Conservation (phyloP, 2,797 vertebrate species). For the Oceanodroma leucorhoa region DNA sequence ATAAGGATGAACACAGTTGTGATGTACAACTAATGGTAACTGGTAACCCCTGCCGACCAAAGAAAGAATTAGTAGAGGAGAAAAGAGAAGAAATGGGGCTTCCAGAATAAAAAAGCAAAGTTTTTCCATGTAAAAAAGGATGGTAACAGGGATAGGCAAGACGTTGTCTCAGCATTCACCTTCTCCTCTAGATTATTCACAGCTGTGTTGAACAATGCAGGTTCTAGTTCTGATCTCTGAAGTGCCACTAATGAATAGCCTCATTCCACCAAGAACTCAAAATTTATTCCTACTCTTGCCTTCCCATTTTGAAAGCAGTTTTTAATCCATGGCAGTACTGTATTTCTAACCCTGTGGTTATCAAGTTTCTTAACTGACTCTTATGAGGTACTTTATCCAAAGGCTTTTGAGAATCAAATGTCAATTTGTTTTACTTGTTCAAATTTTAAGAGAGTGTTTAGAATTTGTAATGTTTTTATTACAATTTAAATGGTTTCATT, state of each 20-base stretch:
- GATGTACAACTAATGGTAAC: neutral
- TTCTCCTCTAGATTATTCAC: neutral
- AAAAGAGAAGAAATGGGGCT: neutral
- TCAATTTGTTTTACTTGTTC: slow-evolving; percentile 10
- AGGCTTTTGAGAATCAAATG: slow-evolving; percentile 1
- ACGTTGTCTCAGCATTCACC: neutral
- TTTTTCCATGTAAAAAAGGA: neutral
- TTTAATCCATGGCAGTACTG: neutral
- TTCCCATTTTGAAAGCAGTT: neutral
- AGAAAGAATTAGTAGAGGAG: neutral
- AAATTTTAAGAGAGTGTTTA: neutral
- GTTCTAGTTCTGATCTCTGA: neutral
- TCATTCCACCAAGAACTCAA: neutral
- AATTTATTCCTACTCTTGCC: neutral
- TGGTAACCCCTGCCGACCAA: neutral
- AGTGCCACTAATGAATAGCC: neutral
- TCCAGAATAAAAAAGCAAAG: neutral
- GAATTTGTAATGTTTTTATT: neutral
- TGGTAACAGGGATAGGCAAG: neutral
- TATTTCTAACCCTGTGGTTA: neutral
- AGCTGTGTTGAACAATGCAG: neutral
- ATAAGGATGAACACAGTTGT: neutral
- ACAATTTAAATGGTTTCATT: neutral
- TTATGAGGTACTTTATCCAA: neutral
- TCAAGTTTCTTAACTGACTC: neutral